These are phyloP conservation scores for Troides oblongomaculatus DNA, from an alignment of 2,888 invertebrate species.

Conservation along the genomic window DNA sequence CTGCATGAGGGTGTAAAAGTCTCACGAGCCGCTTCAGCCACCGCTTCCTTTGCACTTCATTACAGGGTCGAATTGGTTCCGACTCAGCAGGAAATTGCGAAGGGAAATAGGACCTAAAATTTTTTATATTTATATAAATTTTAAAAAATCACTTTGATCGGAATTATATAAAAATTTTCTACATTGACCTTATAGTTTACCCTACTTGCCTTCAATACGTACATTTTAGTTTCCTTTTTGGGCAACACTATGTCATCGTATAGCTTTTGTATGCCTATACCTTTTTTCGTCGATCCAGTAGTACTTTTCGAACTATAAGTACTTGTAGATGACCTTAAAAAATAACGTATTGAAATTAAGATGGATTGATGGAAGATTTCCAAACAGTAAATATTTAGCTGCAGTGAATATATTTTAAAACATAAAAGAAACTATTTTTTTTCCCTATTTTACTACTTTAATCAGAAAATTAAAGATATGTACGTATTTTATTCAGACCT, in stretches of 20 bases:
- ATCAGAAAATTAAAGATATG: no score
- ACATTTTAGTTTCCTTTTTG: constrained; percentile 45
- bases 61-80: constrained; percentile 47
- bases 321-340: constrained; percentile 45
- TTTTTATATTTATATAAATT: background rate
- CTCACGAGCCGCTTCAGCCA: constrained; percentile 58
- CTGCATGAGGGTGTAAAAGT: constrained; percentile 43
- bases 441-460: no score
- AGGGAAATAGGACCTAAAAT: constrained; percentile 48
- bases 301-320: constrained; percentile 43
- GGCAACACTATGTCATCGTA: constrained; percentile 58
- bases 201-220: constrained; percentile 33
- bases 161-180: background rate
- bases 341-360: background rate
- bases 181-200: background rate
- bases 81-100: constrained; percentile 52
- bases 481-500: no score
- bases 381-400: background rate
- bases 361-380: background rate
- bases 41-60: constrained; percentile 56
- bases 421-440: no score
- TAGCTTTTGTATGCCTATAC: constrained; percentile 38
- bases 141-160: background rate
- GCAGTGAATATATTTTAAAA: no score
- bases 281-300: constrained; percentile 47